Percentiles rank a stretch among this genome's conserved stretches.
These are phyloP conservation scores for Lissonota sp. DNA, from an alignment of 2,888 invertebrate species.

Conservation along the genomic window DNA sequence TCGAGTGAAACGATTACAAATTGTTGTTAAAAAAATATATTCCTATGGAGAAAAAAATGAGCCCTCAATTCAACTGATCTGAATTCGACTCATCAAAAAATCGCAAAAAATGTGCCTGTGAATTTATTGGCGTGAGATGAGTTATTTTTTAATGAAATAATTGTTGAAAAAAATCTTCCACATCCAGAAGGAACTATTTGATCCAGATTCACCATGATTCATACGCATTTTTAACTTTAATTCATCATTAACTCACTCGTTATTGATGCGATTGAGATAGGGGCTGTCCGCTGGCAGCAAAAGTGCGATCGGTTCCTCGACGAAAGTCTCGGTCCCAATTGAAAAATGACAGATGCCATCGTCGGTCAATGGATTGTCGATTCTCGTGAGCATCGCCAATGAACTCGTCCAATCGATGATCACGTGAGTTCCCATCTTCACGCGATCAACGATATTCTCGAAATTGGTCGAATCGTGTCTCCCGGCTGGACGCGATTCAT, in stretches of 20 bases:
- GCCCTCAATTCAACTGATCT: too few species aligned
- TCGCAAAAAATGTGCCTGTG: too few species aligned
- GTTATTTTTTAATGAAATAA: too few species aligned
- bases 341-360: conserved; percentile 91
- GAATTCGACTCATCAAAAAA: too few species aligned
- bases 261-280: conserved; percentile 90
- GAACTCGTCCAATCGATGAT: conserved; percentile 93
- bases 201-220: too few species aligned
- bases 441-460: conserved; percentile 84
- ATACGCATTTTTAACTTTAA: too few species aligned
- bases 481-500: conserved; percentile 84
- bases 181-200: too few species aligned
- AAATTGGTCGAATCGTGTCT: conserved; percentile 74
- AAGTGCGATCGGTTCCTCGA: conserved; percentile 92
- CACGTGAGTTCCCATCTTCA: conserved; percentile 89
- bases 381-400: conserved; percentile 88
- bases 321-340: conserved; percentile 90
- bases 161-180: too few species aligned
- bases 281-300: conserved; percentile 91
- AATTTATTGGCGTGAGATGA: too few species aligned
- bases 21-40: neutral
- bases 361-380: conserved; percentile 80
- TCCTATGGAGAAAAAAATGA: neutral
- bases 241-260: conserved; percentile 87
- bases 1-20: neutral